Evolutionary conservation across 53 echinoderm and acorn worm species (phyloP), one percentile per base, ranked within the genome.

Genomic region (Echinarachnius parma): DNA sequence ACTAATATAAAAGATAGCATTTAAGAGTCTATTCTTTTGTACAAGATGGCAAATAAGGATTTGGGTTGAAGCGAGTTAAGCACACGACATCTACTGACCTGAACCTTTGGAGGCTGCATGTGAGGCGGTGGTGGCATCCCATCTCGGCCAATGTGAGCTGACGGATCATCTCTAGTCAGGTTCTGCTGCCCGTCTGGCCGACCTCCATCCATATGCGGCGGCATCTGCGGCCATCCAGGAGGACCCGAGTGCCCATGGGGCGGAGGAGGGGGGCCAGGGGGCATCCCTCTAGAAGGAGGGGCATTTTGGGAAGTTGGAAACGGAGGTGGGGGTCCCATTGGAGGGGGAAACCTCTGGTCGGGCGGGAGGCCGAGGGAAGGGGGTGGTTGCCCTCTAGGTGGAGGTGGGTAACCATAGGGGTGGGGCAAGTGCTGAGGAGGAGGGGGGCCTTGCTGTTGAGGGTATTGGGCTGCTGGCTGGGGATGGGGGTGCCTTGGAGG

Each of bases 61-160:
- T n/a, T n/a, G n/a, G n/a, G n/a, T n/a, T n/a, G n/a, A n/a, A n/a
- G n/a, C n/a, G n/a, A n/a, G n/a, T n/a, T n/a, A n/a, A n/a, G n/a
- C n/a, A n/a, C n/a, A n/a, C n/a, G n/a, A n/a, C n/a, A n/a, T n/a
- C n/a, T n/a, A n/a, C 44, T 1, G 52, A 70, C 70, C 70, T 70
- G 54, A 24, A 70, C 53, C 35, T 70, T 70, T 0, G 82, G 62
- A 21, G 70, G 78, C 15, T 66, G 81, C 64, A 85, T 74, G 35
- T 74, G 89, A 52, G 84, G 77, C n/a, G n/a, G n/a, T 53, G 80
- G 33, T 39, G 63, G 77, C 46, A 83, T 29, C 24, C 62, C 52
- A 13, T 80, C 70, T 34, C 53, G 26, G 9, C 30, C 32, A 4
- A 52, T 60, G 22, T 48, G 77, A 24, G 82, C 56, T 22, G 83